Percentiles rank a stretch among this genome's conserved stretches.
These are phyloP conservation scores for Ovis canadensis DNA, from an alignment of 2,113 vertebrate genomes.

Conservation along the genomic window DNA sequence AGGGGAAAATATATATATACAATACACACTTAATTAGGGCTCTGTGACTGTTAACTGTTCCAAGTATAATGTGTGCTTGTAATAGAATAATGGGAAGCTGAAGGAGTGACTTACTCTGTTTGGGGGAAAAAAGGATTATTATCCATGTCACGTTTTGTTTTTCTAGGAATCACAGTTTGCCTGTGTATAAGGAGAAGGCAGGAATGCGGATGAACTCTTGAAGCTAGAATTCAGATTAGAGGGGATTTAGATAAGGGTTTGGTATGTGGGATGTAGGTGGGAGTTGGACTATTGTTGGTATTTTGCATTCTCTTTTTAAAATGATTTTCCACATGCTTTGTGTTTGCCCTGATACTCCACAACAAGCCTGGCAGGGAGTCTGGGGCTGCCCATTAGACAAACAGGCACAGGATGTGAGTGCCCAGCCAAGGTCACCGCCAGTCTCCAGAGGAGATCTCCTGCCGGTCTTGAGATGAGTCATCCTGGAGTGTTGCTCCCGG, in stretches of 20 bases:
- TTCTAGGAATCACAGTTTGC: neutral
- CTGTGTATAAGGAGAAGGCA: neutral
- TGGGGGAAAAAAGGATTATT: neutral
- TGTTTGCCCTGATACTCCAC: neutral
- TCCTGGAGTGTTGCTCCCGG: slow-evolving; percentile 23
- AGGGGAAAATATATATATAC: neutral
- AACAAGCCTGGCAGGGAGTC: neutral
- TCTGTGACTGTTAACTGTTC: neutral
- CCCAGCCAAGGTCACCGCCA: slow-evolving; percentile 63
- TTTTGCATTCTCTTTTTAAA: slow-evolving; percentile 14
- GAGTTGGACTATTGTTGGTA: neutral
- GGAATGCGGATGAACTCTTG: neutral
- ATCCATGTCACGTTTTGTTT: neutral
- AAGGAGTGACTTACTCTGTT: neutral
- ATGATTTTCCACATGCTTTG: slow-evolving; percentile 8
- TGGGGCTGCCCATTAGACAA: slow-evolving; percentile 36
- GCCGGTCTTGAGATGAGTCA: slow-evolving; percentile 58
- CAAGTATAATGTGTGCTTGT: neutral
- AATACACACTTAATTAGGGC: neutral
- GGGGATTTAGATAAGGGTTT: neutral
- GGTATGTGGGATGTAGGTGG: neutral
- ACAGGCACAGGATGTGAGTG: slow-evolving; percentile 51
- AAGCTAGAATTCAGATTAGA: neutral
- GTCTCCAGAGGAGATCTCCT: slow-evolving; percentile 57
- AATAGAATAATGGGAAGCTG: neutral